Conservation (phyloP, 1,140 invertebrate genomes). For the Zaprionus davidi region DNA sequence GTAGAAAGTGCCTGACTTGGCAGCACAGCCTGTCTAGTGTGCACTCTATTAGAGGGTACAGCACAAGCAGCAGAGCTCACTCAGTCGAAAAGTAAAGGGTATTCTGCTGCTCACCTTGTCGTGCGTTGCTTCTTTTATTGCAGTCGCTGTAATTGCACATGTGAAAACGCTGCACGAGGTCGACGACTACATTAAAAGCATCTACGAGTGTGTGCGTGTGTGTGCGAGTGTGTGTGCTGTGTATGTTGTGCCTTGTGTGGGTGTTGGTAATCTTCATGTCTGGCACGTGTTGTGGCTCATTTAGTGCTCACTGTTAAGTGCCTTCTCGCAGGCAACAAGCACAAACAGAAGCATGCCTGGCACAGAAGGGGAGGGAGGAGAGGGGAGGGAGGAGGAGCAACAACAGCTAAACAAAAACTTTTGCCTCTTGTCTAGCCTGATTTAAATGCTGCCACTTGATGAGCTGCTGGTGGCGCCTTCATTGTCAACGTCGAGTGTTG, state of each 20-base stretch:
- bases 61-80: neutral
- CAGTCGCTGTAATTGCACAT: constrained; percentile 32
- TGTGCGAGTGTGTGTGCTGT: neutral
- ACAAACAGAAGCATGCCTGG: neutral
- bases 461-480: neutral
- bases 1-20: no score
- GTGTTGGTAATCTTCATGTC: constrained; percentile 46
- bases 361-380: neutral
- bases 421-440: constrained; percentile 17
- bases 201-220: neutral
- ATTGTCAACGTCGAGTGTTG: constrained; percentile 32
- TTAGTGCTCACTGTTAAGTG: constrained; percentile 49
- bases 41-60: neutral
- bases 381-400: no score
- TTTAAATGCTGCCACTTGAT: constrained; percentile 36
- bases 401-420: constrained; percentile 28
- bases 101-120: neutral
- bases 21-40: neutral
- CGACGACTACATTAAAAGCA: constrained; percentile 67
- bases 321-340: constrained; percentile 12
- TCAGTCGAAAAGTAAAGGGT: neutral
- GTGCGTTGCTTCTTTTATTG: neutral
- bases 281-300: constrained; percentile 50
- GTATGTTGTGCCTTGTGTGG: constrained; percentile 1
- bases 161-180: constrained; percentile 51